Conservation (phyloP, 2,888 invertebrate species). For the Agriopis leucophaearia region DNA sequence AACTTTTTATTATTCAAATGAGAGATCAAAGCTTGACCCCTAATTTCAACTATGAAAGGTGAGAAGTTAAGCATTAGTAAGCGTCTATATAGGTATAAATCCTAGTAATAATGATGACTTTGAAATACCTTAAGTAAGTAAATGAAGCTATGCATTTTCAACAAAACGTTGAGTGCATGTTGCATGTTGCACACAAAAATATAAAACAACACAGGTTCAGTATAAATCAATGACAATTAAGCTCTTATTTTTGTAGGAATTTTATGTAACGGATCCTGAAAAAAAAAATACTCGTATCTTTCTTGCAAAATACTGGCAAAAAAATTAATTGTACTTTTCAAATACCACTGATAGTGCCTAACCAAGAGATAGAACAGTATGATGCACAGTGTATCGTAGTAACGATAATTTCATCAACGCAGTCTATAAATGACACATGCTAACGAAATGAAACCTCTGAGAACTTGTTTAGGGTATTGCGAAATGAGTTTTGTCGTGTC, state of each 20-base stretch:
- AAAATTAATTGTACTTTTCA: too few relatives aligned
- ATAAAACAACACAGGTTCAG: too few relatives aligned
- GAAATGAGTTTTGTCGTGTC: constrained; percentile 38
- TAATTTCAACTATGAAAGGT: constrained; percentile 16
- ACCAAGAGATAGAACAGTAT: neutral
- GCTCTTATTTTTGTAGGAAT: neutral
- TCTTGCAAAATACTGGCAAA: too few relatives aligned
- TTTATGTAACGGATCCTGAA: neutral
- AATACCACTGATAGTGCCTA: neutral
- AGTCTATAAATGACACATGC: constrained; percentile 38
- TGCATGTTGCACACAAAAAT: neutral
- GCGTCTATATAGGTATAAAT: neutral
- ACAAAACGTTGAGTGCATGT: neutral
- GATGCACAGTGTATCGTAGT: neutral
- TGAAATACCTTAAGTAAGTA: neutral
- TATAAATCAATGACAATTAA: neutral
- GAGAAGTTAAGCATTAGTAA: constrained; percentile 6
- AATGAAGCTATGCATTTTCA: neutral
- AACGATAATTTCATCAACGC: constrained; percentile 21
- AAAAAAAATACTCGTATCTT: too few relatives aligned
- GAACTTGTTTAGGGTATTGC: constrained; percentile 45
- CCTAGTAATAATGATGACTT: constrained; percentile 1
- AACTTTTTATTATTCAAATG: constrained; percentile 11
- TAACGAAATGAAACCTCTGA: constrained; percentile 42
- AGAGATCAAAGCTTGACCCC: constrained; percentile 10